Evolutionary conservation across 2,888 invertebrate genomes (phyloP).

Genomic region (Cheilosia vulpina): DNA sequence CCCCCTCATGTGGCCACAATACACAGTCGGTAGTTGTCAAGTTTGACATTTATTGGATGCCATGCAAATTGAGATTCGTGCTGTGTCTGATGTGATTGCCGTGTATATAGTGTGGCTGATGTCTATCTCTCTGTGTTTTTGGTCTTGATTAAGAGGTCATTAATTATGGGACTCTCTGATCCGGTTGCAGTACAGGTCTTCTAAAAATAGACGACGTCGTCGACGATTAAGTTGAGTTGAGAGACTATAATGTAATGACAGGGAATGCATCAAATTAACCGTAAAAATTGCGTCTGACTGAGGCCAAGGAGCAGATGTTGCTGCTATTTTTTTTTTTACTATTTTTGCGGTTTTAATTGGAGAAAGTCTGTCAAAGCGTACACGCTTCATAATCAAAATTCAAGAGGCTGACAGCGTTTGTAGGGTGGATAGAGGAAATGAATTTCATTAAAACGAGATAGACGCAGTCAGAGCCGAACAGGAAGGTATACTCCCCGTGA

Average conservation of each 20-base stretch:
- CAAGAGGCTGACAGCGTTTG: constrained; percentile 26
- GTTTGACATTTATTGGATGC: constrained; percentile 70
- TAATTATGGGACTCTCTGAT: constrained; percentile 62
- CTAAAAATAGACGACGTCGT: constrained; percentile 57
- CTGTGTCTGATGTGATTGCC: constrained; percentile 45
- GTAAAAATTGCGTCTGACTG: constrained; percentile 54
- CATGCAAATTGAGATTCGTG: constrained; percentile 69
- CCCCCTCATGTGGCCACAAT: constrained; percentile 29
- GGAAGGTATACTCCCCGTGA: background rate
- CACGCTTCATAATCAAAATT: constrained; percentile 11
- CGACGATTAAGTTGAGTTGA: constrained; percentile 1
- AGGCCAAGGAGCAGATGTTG: constrained; percentile 5
- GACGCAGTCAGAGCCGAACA: background rate
- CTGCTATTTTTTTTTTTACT: background rate
- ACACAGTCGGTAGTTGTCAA: constrained; percentile 10
- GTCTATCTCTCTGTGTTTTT: constrained; percentile 23
- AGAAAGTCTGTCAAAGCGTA: constrained; percentile 20
- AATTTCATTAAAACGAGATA: background rate
- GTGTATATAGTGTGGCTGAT: constrained; percentile 23
- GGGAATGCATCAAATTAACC: constrained; percentile 56
- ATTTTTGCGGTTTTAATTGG: constrained; percentile 32
- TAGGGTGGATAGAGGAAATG: background rate
- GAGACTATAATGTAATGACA: constrained; percentile 33
- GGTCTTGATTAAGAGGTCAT: constrained; percentile 70
- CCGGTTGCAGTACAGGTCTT: constrained; percentile 55